Evolutionary conservation across 2,888 invertebrate genomes (phyloP), one percentile per base, ranked within the genome.

Genomic region (Ochropacha duplaris): DNA sequence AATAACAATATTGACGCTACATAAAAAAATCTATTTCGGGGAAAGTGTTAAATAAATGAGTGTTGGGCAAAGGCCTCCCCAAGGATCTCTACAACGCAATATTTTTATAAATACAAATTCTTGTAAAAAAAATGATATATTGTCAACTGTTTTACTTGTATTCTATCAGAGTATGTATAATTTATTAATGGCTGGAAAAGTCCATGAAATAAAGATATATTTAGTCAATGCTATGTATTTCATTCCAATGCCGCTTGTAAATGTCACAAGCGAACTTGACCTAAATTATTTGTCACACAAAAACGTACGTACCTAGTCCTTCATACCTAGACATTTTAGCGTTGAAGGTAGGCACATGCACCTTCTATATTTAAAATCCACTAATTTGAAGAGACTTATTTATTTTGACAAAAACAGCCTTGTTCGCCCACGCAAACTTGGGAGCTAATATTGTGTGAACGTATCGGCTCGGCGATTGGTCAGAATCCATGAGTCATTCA

Each of bases 351-450:
- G 69, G 67, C 70, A 67, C 74, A 66, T 66, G 64, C 72, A 72
- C 60, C 52, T 63, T 78, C 81, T 88, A 86, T 79, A 81, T 86
- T 78, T 86, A 79, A 80, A 71, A 71, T 72, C 61, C 66, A 74
- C 82, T 83, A 82, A 87, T 86, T 81, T 73, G 74, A 79, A 75
- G 70, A 76, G 72, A 72, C 70, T 72, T 71, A 79, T 79, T 82
- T 83, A 83, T 85, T 81, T 82, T 83, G 83, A 83, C 79, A 79
- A 86, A 86, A 86, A 69, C 79, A 87, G 86, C 87, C 88, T 91
- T 90, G 91, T 90, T 76, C 84, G 78, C 91, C 92, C 84, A 92
- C 92, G 86, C 81, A 78, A 76, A 68, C 76, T 72, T 63, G 71
- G 68, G 72, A 64, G 63, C 83, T 71, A 78, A 89, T 90, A 88